A percentile compares a stretch with the other conserved stretches of the same genome.
phyloP scores from a whole-genome alignment of 2,113 vertebrate genomes.

The Vidua macroura region DNA sequence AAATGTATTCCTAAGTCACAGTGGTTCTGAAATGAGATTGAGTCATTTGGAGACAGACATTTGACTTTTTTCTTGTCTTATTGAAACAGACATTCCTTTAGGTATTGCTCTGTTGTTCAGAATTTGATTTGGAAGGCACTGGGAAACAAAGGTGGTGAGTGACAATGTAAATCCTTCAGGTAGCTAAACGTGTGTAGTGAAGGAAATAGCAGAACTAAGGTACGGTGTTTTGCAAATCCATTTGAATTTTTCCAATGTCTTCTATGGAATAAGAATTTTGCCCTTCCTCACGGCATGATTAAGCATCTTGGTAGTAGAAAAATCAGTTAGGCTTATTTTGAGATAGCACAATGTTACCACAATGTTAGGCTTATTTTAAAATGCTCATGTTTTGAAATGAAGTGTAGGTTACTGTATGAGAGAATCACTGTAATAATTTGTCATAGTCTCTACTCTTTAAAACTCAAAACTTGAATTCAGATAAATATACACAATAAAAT shows the following conservation, averaged over 20 bases:
- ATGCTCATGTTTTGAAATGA: neutral
- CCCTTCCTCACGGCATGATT: neutral
- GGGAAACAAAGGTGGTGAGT: neutral
- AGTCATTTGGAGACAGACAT: neutral
- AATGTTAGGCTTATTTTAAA: neutral
- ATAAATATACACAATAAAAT: neutral
- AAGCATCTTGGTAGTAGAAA: neutral
- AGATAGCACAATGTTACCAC: neutral
- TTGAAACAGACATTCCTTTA: neutral
- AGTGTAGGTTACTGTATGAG: neutral
- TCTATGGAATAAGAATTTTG: neutral
- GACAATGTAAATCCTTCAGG: neutral
- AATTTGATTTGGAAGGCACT: neutral
- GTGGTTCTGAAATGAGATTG: neutral
- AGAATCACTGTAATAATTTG: neutral
- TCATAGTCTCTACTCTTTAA: neutral
- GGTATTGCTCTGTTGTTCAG: neutral
- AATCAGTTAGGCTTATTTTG: neutral
- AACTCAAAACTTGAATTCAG: neutral
- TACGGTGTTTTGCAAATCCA: neutral
- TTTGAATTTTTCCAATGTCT: neutral
- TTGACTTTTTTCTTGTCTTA: neutral
- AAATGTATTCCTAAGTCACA: neutral
- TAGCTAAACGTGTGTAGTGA: accelerated
- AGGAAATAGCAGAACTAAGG: neutral